Base-by-base conservation (phyloP, 1,140 invertebrate species). In the Calosoma granatense region DNA sequence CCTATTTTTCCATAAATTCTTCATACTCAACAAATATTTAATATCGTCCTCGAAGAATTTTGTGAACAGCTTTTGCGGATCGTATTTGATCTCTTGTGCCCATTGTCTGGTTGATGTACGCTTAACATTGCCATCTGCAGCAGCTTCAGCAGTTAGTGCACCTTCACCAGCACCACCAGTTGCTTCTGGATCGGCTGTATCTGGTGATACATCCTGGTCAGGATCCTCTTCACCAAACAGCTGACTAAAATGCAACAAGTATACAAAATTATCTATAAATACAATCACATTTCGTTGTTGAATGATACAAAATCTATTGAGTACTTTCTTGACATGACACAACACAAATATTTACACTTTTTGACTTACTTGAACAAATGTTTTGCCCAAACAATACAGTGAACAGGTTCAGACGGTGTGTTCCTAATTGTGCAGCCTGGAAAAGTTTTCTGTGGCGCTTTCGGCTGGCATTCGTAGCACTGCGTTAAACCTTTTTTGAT, bases 301-400 rank as follows among this genome's bases (percentile, higher is more conserved):
- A 51, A n/a, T 19, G n/a, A n/a, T n/a, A n/a, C 30, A n/a, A 36
- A 36, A 36, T 36, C 9, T 9, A 36, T n/a, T 9, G 9, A 9
- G 30, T 9, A 9, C n/a, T 36, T 36, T 9, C n/a, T 36, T 36
- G n/a, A 9, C 9, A 36, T 9, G n/a, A 9, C 30, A n/a, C n/a
- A n/a, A n/a, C n/a, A n/a, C n/a, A n/a, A n/a, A n/a, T n/a, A n/a
- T n/a, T 36, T n/a, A 36, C n/a, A 36, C n/a, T 9, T 47, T 12
- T 9, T 12, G 15, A 76, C 82, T 81, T 77, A 93, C 90, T 98
- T 98, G 71, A 98, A 99, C 14, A 99, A 79, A 81, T 97, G 94
- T 72, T 99, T 99, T 0, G 94, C 90, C 97, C 97, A 99, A 1
- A 99, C 94, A 65, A 99, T 95, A 70, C 97, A 99, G 74, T 99